These are phyloP conservation scores for Drosophila triauraria DNA, from an alignment of 1,140 invertebrate genomes.

Conservation along the genomic window DNA sequence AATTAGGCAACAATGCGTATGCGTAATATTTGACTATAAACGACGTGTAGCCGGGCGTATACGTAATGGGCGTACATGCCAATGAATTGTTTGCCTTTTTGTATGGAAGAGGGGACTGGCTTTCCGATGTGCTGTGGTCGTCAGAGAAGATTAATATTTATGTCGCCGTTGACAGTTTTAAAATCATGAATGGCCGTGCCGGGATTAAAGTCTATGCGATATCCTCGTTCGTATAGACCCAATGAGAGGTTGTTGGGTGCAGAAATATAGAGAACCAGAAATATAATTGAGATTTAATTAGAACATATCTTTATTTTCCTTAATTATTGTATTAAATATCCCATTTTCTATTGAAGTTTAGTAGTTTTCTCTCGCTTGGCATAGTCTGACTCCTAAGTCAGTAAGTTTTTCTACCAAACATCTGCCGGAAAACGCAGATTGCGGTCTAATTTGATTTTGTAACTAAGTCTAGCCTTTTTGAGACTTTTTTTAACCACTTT, in stretches of 20 bases:
- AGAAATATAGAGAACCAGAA: neutral
- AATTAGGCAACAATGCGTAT: constrained; percentile 76
- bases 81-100: constrained; percentile 43
- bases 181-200: constrained; percentile 68
- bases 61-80: constrained; percentile 67
- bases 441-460: too few species aligned
- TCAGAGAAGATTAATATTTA: constrained; percentile 69
- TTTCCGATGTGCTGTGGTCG: constrained; percentile 23
- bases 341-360: neutral
- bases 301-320: neutral
- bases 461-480: too few species aligned
- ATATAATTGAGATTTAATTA: constrained; percentile 5
- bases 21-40: constrained; percentile 74
- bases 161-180: constrained; percentile 76
- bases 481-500: too few species aligned
- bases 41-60: constrained; percentile 69
- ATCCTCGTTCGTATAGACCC: constrained; percentile 3
- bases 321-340: neutral
- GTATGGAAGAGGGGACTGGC: neutral
- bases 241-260: neutral
- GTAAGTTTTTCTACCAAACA: too few species aligned
- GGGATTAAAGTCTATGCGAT: constrained; percentile 13
- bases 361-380: neutral
- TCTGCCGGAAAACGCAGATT: too few species aligned
- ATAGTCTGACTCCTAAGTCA: too few species aligned